These are phyloP conservation scores for Mizuhopecten yessoensis DNA, from an alignment of 1,140 invertebrate genomes.

Conservation along the genomic window DNA sequence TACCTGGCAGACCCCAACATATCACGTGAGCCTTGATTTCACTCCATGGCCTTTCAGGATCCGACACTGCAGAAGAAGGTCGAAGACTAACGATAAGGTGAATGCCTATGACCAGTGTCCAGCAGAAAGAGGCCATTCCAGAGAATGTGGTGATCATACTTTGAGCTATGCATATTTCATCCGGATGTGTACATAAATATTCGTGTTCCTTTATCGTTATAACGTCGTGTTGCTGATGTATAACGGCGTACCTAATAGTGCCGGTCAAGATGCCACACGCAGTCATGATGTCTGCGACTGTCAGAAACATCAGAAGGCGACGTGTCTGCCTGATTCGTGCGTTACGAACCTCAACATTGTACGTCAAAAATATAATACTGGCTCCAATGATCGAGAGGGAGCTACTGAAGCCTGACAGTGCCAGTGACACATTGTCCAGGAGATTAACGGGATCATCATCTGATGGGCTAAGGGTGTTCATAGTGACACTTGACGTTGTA, in stretches of 20 bases:
- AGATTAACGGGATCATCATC: neutral
- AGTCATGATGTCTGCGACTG: conserved; percentile 49
- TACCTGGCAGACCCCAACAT: conserved; percentile 62
- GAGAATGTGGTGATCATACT: conserved; percentile 62
- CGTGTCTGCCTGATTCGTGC: conserved; percentile 45
- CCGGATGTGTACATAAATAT: neutral
- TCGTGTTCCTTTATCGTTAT: neutral
- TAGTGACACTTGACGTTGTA: too few species aligned
- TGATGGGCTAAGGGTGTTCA: neutral
- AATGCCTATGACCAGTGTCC: conserved; percentile 58
- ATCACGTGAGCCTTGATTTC: conserved; percentile 47
- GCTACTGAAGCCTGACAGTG: neutral
- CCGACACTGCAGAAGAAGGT: neutral
- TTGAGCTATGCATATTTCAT: conserved; percentile 48
- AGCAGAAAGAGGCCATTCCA: conserved; percentile 63
- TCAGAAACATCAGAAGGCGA: conserved; percentile 47
- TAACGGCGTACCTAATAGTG: neutral
- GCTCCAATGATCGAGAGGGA: conserved; percentile 50
- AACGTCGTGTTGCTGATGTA: neutral
- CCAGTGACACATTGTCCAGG: neutral
- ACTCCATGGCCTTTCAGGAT: conserved; percentile 27
- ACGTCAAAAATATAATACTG: conserved; percentile 49
- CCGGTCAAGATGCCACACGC: conserved; percentile 44
- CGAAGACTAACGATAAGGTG: conserved; percentile 53
- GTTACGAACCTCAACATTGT: conserved; percentile 37